These are phyloP conservation scores for Liodrosophila aerea DNA, from an alignment of 2,888 invertebrate genomes.

Conservation along the genomic window DNA sequence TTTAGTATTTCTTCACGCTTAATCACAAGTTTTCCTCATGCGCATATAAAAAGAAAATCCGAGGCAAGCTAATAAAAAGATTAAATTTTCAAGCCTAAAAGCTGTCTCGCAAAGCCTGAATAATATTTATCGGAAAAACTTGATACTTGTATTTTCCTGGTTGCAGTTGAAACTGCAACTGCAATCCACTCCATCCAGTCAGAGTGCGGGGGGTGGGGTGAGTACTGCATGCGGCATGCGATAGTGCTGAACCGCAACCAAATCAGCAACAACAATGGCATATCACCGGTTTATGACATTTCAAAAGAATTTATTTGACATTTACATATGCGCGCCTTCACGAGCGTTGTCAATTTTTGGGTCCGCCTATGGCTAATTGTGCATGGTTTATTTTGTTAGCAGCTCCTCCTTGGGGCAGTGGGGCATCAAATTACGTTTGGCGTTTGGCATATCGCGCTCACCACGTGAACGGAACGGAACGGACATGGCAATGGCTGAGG, in stretches of 20 bases:
- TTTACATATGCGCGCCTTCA: constrained; percentile 35
- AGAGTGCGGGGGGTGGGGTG: too few relatives aligned
- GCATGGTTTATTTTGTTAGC: constrained; percentile 21
- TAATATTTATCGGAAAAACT: not conserved
- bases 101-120: constrained; percentile 1
- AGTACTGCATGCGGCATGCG: not conserved
- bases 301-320: constrained; percentile 51
- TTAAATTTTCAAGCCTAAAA: constrained; percentile 1
- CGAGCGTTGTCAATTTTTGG: constrained; percentile 22
- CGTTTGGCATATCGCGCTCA: constrained; percentile 42
- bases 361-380: constrained; percentile 7
- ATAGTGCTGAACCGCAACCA: not conserved
- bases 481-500: constrained; percentile 23
- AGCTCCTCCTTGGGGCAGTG: constrained; percentile 19
- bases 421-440: constrained; percentile 30
- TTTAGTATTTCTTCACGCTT: too few relatives aligned
- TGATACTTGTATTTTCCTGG: constrained; percentile 5
- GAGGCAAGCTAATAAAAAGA: not conserved
- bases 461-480: constrained; percentile 5
- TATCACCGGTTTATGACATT: constrained; percentile 49
- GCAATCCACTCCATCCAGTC: too few relatives aligned
- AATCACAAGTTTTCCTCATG: not conserved
- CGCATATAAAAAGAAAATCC: not conserved
- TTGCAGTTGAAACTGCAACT: constrained; percentile 5
- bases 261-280: constrained; percentile 22